Percentiles rank a stretch among this genome's conserved stretches.
phyloP scores from a whole-genome alignment of 1,140 invertebrate genomes.

The Temnothorax longispinosus region DNA sequence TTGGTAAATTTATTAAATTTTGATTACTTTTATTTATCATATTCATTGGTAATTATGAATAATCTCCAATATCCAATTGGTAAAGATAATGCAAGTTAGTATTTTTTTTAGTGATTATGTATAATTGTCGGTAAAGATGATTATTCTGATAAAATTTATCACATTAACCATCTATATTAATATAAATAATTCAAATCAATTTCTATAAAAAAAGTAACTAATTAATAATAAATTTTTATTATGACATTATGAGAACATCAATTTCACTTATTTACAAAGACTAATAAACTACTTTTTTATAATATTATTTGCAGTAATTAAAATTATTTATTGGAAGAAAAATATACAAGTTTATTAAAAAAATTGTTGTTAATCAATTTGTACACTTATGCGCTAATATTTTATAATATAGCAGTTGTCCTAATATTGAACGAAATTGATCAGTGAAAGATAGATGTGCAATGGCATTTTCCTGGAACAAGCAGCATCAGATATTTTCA shows the following conservation, averaged over 20 bases:
- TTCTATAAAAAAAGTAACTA: neutral
- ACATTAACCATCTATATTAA: no score
- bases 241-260: neutral
- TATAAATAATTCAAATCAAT: neutral
- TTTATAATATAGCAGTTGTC: neutral
- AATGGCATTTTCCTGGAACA: neutral
- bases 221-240: neutral
- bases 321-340: neutral
- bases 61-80: no score
- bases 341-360: neutral
- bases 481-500: conserved; percentile 23
- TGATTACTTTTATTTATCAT: no score
- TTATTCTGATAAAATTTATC: no score
- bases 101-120: no score
- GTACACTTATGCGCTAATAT: neutral
- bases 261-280: neutral
- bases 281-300: neutral
- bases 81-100: no score
- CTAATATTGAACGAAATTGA: neutral
- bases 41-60: no score
- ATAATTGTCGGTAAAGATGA: no score
- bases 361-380: neutral
- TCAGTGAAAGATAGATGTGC: neutral
- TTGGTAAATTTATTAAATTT: no score
- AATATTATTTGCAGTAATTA: neutral